Evolutionary conservation across 2,113 vertebrate genomes (phyloP).

Genomic region (Corythaeola cristata): DNA sequence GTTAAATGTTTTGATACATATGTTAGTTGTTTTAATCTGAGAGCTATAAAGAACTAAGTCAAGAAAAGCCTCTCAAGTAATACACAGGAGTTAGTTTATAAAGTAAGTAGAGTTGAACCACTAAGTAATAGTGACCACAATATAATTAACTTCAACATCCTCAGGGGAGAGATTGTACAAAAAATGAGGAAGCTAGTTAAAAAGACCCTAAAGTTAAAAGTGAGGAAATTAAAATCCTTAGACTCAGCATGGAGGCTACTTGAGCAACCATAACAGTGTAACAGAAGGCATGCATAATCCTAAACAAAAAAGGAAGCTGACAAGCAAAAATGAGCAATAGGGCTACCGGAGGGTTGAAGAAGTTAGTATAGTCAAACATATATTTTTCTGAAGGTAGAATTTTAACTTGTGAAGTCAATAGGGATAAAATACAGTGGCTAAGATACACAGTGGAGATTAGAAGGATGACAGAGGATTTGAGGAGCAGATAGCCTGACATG

Average conservation of each 20-base stretch:
- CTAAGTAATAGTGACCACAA: conserved; percentile 73
- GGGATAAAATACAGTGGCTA: conserved; percentile 40
- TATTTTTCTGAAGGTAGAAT: conserved; percentile 20
- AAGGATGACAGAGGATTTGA: conserved; percentile 65
- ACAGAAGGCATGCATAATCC: conserved; percentile 48
- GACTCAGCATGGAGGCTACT: conserved; percentile 69
- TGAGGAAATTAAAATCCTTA: conserved; percentile 74
- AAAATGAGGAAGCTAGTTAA: conserved; percentile 72
- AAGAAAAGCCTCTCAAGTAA: conserved; percentile 47
- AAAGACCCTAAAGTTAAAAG: conserved; percentile 70
- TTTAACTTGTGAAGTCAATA: conserved; percentile 17
- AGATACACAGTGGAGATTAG: conserved; percentile 48
- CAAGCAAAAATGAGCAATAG: not conserved
- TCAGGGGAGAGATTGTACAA: conserved; percentile 60
- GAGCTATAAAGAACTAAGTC: conserved; percentile 41
- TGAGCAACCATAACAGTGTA: conserved; percentile 49
- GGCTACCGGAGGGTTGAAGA: not conserved
- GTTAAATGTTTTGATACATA: conserved; percentile 35
- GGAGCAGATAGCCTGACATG: conserved; percentile 47
- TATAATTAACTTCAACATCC: conserved; percentile 72
- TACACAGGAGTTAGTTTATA: conserved; percentile 53
- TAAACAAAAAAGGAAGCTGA: not conserved
- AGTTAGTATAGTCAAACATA: not conserved
- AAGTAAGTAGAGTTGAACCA: conserved; percentile 61
- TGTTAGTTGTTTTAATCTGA: conserved; percentile 36